Percentiles rank a stretch among this genome's conserved stretches.
These are phyloP conservation scores for Pluvianellus socialis DNA, from an alignment of 2,113 vertebrate species.

Conservation along the genomic window DNA sequence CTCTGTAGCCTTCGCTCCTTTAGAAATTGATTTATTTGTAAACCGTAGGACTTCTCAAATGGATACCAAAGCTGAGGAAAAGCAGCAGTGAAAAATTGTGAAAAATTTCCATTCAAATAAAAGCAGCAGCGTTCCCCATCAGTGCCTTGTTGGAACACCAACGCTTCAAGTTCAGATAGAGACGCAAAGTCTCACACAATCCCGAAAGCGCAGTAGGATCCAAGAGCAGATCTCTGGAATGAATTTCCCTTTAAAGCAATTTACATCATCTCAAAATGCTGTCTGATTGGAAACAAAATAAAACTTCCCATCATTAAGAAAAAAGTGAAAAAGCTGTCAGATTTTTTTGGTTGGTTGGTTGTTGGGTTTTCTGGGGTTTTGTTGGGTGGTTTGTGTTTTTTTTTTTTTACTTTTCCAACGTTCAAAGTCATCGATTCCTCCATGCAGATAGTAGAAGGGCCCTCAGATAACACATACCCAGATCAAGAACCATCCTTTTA, in stretches of 20 bases:
- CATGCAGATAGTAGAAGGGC: neutral
- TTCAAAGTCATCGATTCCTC: neutral
- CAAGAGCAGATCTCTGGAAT: neutral
- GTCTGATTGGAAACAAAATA: neutral
- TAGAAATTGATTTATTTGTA: neutral
- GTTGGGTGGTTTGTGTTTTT: too few relatives aligned
- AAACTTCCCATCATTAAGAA: neutral
- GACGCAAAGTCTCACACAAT: neutral
- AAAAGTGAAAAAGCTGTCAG: neutral
- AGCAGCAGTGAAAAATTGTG: neutral
- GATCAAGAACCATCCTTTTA: neutral
- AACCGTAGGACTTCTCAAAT: neutral
- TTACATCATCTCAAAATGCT: neutral
- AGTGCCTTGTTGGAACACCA: neutral
- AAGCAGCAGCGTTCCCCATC: fast-evolving
- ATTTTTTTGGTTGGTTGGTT: neutral
- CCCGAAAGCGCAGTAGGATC: neutral
- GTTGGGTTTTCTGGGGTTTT: too few relatives aligned
- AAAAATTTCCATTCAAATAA: neutral
- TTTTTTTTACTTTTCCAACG: neutral
- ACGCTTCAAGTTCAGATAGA: neutral
- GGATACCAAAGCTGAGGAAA: neutral
- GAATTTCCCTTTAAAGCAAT: neutral
- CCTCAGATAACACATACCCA: neutral
- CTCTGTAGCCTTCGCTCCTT: neutral